These are phyloP conservation scores for Ips nitidus DNA, from an alignment of 1,140 invertebrate species.

Conservation along the genomic window DNA sequence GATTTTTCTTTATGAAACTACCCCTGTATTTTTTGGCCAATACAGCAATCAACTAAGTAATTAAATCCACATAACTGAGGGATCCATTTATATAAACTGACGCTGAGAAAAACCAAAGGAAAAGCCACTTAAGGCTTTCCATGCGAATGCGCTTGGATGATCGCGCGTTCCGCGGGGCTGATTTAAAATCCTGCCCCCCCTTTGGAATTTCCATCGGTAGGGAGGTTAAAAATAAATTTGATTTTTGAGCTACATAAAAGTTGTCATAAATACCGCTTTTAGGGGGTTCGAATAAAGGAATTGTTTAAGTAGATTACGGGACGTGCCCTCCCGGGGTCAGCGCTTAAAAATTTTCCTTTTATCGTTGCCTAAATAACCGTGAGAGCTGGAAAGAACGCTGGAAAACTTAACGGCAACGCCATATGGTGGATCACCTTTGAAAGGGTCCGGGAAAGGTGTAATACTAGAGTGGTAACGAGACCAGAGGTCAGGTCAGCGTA, in stretches of 20 bases:
- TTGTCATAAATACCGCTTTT: constrained; percentile 33
- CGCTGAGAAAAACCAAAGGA: constrained; percentile 42
- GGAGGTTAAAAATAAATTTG: constrained; percentile 39
- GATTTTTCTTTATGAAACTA: too few species aligned
- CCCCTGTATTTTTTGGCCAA: too few species aligned
- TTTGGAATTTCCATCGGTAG: constrained; percentile 30
- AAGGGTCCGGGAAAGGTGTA: constrained; percentile 28
- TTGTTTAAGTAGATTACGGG: constrained; percentile 33
- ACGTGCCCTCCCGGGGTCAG: constrained; percentile 6
- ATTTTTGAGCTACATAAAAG: constrained; percentile 40
- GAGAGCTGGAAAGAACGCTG: neutral
- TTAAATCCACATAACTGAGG: constrained; percentile 28
- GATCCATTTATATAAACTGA: constrained; percentile 37
- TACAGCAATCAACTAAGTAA: constrained; percentile 15
- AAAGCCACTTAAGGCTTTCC: constrained; percentile 47
- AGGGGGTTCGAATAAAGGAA: constrained; percentile 28
- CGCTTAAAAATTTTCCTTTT: constrained; percentile 25
- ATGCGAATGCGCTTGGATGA: constrained; percentile 41
- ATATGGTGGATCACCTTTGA: neutral
- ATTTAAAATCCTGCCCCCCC: constrained; percentile 29
- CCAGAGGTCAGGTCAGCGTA: constrained; percentile 44
- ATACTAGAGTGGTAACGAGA: constrained; percentile 43
- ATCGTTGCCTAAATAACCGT: constrained; percentile 17
- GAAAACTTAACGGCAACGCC: neutral
- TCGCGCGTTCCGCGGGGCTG: constrained; percentile 30